phyloP scores from a whole-genome alignment of 2,797 vertebrate genomes.

The Buphagus erythrorhynchus region DNA sequence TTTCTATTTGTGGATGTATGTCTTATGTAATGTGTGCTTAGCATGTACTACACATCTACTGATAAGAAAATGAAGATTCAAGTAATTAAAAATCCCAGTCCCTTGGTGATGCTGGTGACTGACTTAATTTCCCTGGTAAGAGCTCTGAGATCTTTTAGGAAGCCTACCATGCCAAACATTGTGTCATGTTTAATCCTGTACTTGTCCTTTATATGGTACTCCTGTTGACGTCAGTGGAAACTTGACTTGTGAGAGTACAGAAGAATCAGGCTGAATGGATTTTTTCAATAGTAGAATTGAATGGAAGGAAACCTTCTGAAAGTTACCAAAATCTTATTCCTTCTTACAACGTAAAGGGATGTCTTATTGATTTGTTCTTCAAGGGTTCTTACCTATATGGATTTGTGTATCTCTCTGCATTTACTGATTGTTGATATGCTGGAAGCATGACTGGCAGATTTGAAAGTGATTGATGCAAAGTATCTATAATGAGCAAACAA shows the following conservation, averaged over 20 bases:
- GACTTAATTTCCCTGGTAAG: neutral
- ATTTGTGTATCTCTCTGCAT: neutral
- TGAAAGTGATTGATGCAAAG: neutral
- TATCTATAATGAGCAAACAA: neutral
- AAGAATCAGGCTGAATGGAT: neutral
- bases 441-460: neutral
- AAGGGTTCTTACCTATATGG: neutral
- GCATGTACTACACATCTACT: neutral
- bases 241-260: neutral
- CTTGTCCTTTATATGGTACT: neutral
- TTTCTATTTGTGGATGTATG: neutral
- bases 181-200: neutral
- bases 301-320: neutral
- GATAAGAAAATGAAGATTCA: neutral
- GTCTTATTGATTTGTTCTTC: neutral
- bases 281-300: neutral
- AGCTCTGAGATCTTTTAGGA: neutral
- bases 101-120: neutral
- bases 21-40: neutral
- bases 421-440: neutral
- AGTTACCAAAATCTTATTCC: neutral
- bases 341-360: neutral
- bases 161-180: neutral
- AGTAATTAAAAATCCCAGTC: neutral
- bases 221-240: conserved; percentile 13